Conservation (phyloP, 2,797 vertebrate genomes). For the Zalophus californianus region DNA sequence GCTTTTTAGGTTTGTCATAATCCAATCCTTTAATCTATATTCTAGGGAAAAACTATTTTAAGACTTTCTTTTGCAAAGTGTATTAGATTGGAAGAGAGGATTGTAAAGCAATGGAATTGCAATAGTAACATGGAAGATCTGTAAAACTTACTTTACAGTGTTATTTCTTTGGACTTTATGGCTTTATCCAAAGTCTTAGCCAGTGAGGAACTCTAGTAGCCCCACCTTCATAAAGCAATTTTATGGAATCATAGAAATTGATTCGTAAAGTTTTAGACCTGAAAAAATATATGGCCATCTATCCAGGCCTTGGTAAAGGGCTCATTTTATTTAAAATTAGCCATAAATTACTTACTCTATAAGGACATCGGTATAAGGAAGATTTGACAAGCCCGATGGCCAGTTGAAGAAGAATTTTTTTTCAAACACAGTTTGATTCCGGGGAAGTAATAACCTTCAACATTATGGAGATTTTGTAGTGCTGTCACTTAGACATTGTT, state of each 20-base stretch:
- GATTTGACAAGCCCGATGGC: not conserved
- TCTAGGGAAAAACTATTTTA: conserved; percentile 54
- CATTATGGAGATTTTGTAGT: not conserved
- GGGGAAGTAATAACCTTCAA: not conserved
- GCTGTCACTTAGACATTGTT: not conserved
- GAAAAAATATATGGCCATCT: conserved; percentile 68
- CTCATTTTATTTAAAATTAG: conserved; percentile 73
- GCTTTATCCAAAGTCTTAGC: conserved; percentile 71
- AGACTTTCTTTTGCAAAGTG: conserved; percentile 23
- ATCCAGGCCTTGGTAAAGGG: not conserved
- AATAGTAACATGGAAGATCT: conserved; percentile 60
- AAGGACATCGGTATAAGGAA: conserved; percentile 45
- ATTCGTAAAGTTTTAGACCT: conserved; percentile 74
- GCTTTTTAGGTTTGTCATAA: conserved; percentile 41
- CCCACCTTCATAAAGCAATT: conserved; percentile 73
- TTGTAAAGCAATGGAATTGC: conserved; percentile 53
- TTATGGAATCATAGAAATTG: conserved; percentile 76
- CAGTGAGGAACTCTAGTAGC: conserved; percentile 42
- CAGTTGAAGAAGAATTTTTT: conserved; percentile 41
- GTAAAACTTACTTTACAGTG: conserved; percentile 70
- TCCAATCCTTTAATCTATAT: conserved; percentile 47
- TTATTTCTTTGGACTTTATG: conserved; percentile 76
- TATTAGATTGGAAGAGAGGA: conserved; percentile 55
- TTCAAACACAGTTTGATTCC: conserved; percentile 15
- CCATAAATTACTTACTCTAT: conserved; percentile 60